A percentile compares a stretch with the other conserved stretches of the same genome.
These are phyloP conservation scores for Ceratitis capitata DNA, from an alignment of 1,140 invertebrate genomes.

Conservation along the genomic window DNA sequence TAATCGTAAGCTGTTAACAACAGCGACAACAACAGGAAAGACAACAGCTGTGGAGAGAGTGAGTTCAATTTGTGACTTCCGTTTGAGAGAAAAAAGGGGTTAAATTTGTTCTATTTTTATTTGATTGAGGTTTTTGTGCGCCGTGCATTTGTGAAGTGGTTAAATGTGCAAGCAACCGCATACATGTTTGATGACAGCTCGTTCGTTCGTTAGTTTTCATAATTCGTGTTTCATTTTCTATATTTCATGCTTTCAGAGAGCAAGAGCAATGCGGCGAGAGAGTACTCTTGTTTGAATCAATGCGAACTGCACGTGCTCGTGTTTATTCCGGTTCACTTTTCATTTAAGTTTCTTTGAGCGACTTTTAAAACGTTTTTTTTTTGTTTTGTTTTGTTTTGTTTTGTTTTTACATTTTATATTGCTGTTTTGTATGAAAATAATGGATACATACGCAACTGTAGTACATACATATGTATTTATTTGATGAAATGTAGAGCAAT, in stretches of 20 bases:
- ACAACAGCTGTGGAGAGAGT: conserved; percentile 3
- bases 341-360: not conserved
- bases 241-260: not conserved
- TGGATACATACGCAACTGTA: not conserved
- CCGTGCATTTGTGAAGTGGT: not conserved
- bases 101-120: conserved; percentile 7
- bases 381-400: too few species aligned
- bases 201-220: too few species aligned
- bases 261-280: not conserved
- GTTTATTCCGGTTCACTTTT: conserved; percentile 19
- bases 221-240: conserved; percentile 24
- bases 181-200: not conserved
- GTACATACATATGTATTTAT: not conserved
- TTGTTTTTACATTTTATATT: too few species aligned
- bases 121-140: not conserved
- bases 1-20: conserved; percentile 33
- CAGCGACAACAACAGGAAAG: not conserved
- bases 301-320: not conserved
- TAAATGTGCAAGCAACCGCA: not conserved
- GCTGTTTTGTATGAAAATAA: not conserved
- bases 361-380: not conserved
- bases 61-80: conserved; percentile 23
- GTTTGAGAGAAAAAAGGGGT: not conserved
- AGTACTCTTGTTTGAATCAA: not conserved
- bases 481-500: conserved; percentile 25